These are phyloP conservation scores for Rhincodon typus DNA, from an alignment of 2,797 vertebrate species.

Conservation along the genomic window DNA sequence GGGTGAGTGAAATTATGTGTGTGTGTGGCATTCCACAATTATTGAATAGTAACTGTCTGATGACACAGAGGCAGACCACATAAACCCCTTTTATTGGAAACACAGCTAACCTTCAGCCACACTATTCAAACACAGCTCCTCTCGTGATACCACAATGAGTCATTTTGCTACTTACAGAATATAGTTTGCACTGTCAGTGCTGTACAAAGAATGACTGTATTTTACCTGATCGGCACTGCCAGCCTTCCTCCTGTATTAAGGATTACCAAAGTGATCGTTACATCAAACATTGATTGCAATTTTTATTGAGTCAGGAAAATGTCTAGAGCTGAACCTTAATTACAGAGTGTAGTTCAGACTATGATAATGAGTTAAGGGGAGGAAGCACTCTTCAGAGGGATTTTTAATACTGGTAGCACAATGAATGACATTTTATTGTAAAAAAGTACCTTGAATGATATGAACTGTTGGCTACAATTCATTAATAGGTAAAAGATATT, in stretches of 20 bases:
- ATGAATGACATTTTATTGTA: not conserved
- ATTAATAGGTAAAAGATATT: not conserved
- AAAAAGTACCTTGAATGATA: not conserved
- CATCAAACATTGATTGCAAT: not conserved
- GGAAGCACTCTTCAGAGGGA: not conserved
- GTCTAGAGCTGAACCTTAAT: not conserved
- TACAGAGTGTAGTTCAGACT: not conserved
- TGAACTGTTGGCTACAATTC: not conserved
- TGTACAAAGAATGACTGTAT: not conserved
- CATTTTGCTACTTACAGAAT: not conserved
- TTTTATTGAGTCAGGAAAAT: not conserved
- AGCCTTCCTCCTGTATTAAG: not conserved
- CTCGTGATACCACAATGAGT: not conserved
- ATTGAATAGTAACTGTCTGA: slow-evolving; percentile 21
- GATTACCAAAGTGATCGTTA: too few relatives aligned
- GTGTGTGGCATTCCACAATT: slow-evolving; percentile 17
- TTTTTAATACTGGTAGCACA: not conserved
- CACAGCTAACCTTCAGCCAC: not conserved
- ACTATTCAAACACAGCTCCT: not conserved
- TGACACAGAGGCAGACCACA: not conserved
- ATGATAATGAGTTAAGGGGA: not conserved
- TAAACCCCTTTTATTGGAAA: not conserved
- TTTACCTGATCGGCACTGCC: not conserved
- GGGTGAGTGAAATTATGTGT: not conserved
- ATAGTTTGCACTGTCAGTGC: too few relatives aligned